Evolutionary conservation across 2,113 vertebrate species (phyloP), one percentile per base, ranked within the genome.

Genomic region (Thamnophis sirtalis): DNA sequence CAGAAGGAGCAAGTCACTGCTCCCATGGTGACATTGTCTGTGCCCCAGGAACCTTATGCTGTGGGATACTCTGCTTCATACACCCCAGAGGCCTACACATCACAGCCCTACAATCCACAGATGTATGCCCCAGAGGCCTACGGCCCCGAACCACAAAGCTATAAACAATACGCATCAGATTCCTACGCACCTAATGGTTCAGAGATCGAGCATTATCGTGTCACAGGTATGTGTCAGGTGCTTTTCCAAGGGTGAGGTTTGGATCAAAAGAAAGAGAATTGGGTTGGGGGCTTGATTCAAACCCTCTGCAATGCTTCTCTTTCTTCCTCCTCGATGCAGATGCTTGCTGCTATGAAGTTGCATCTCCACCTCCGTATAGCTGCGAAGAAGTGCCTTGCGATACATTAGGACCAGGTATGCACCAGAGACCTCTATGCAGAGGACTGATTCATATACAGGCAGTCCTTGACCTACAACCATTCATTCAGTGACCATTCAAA

Each of bases 351-450:
- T 96, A 93, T 0, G 95, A 95, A 8, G 95, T 92, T 5, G 91
- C 96, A 55, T 38, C 95, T 94, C 96, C 96, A 15, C 96, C 96
- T 4, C 96, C 96, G 0, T 97, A 96, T 15, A 93, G 95, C 80
- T 94, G 49, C 4, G 33, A 73, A 55, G 95, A 96, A 9, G 84
- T 93, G 17, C 90, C 93, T 49, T 17, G 91, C 10, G 50, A 50
- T 10, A 0, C 86, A 0, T 91, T 94, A 60, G 94, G 56, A 87
- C 94, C 96, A 0, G 94, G 96, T 97, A 60, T 84, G 94, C 21
- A 1, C 9, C 13, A 2, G 92, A 55, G 86, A 17, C 50, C 0
- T 21, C 0, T 22, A 22, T 26, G 49, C 48, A 15, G 4, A 50
- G 28, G 11, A 48, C 9, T 48, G 33, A 86, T 9, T n/a, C 49